These are phyloP conservation scores for Phengaris arion DNA, from an alignment of 2,888 invertebrate species.

Conservation along the genomic window DNA sequence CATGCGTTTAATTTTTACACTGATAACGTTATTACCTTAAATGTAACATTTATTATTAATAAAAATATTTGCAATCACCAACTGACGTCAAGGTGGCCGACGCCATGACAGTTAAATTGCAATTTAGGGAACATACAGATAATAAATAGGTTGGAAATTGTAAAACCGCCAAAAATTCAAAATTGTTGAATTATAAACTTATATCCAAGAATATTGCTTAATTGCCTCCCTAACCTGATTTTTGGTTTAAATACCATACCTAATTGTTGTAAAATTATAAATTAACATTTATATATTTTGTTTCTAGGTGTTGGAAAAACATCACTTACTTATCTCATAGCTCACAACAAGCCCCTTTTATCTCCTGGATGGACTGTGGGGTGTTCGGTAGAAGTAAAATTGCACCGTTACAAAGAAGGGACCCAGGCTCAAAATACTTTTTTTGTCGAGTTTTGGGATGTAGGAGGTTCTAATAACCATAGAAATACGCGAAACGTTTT, in stretches of 20 bases:
- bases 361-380: slow-evolving; percentile 98
- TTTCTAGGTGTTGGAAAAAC: slow-evolving; percentile 96
- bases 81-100: slow-evolving; percentile 59
- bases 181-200: neutral
- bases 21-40: slow-evolving; percentile 38
- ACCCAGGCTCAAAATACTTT: slow-evolving; percentile 94
- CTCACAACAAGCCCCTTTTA: slow-evolving; percentile 90
- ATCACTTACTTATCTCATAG: slow-evolving; percentile 93
- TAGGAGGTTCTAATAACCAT: slow-evolving; percentile 96
- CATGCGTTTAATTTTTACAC: slow-evolving; percentile 45
- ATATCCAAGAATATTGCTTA: too few relatives aligned
- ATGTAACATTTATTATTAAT: neutral
- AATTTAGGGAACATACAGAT: slow-evolving; percentile 12
- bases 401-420: slow-evolving; percentile 96
- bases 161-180: slow-evolving; percentile 8
- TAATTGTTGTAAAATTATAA: neutral
- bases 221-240: too few relatives aligned
- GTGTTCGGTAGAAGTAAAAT: slow-evolving; percentile 95
- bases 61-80: slow-evolving; percentile 40
- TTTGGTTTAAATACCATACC: neutral
- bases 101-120: slow-evolving; percentile 49
- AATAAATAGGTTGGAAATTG: neutral
- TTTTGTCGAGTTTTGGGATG: slow-evolving; percentile 98
- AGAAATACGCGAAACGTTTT: slow-evolving; percentile 96
- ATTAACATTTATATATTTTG: neutral